Conservation (phyloP, 2,888 invertebrate genomes). For the Caenorhabditis sp. region DNA sequence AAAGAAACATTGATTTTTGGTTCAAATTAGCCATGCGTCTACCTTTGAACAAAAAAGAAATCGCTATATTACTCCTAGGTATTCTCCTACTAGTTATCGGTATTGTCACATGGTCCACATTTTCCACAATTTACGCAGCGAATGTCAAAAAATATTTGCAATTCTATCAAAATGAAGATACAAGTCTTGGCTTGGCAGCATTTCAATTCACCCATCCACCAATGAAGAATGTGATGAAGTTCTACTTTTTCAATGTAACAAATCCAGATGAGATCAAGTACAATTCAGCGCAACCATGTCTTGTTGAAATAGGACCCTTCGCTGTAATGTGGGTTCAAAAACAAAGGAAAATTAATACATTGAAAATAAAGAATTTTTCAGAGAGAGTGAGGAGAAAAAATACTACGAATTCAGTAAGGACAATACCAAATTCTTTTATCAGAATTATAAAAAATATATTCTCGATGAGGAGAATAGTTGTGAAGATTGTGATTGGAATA, state of each 20-base stretch:
- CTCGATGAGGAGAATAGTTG: conserved; percentile 46
- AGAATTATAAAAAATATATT: conserved; percentile 63
- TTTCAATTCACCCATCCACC: conserved; percentile 45
- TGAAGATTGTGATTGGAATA: conserved; percentile 54
- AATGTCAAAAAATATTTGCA: conserved; percentile 36
- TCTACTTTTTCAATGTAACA: conserved; percentile 63
- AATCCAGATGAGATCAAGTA: conserved; percentile 62
- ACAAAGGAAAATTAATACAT: not conserved
- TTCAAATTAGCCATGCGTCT: conserved; percentile 8
- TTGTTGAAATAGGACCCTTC: conserved; percentile 58
- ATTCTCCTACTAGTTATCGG: conserved; percentile 19
- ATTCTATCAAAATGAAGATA: conserved; percentile 29
- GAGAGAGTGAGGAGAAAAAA: conserved; percentile 61
- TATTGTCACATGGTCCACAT: conserved; percentile 31
- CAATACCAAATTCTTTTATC: conserved; percentile 55
- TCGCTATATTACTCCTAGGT: conserved; percentile 14
- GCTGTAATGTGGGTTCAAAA: conserved; percentile 47
- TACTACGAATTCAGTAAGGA: conserved; percentile 54
- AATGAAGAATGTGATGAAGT: conserved; percentile 50
- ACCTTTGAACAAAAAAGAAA: conserved; percentile 26
- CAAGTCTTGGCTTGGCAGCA: conserved; percentile 38
- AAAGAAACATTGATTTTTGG: not conserved
- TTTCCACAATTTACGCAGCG: conserved; percentile 26
- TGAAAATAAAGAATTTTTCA: conserved; percentile 23
- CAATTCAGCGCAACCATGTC: conserved; percentile 48